Conservation (phyloP, 2,888 invertebrate genomes). For the Leuctra nigra region DNA sequence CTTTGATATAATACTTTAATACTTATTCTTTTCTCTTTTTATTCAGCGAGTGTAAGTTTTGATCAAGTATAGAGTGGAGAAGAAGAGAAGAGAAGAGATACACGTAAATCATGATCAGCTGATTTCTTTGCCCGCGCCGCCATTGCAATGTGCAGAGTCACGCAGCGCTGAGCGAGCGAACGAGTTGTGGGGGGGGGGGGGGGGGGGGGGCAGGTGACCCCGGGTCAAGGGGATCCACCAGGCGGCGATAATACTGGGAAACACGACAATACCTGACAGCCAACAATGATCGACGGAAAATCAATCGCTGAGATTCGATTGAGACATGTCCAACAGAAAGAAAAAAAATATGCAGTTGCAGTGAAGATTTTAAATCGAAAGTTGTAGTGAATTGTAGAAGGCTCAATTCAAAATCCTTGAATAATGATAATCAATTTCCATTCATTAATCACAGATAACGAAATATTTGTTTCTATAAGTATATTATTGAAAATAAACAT, state of each 20-base stretch:
- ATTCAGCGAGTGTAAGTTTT: background rate
- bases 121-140: slow-evolving; percentile 5
- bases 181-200: background rate
- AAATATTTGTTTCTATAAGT: too few species aligned
- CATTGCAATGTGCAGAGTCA: slow-evolving; percentile 1
- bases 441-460: too few species aligned
- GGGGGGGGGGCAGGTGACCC: background rate
- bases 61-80: background rate
- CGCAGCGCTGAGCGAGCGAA: background rate
- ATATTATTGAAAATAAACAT: too few species aligned
- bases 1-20: slow-evolving; percentile 9
- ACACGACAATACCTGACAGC: slow-evolving; percentile 1
- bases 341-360: too few species aligned
- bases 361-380: too few species aligned
- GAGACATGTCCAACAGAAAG: too few species aligned
- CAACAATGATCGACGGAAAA: too few species aligned
- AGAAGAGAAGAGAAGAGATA: slow-evolving; percentile 1
- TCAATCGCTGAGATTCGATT: too few species aligned
- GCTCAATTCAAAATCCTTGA: too few species aligned
- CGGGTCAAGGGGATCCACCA: slow-evolving; percentile 10
- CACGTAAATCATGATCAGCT: slow-evolving; percentile 18
- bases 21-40: background rate
- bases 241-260: slow-evolving; percentile 3
- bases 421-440: too few species aligned
- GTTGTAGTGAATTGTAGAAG: too few species aligned